Base-by-base conservation (phyloP, 2,113 vertebrate species). In the Zosterops borbonicus region DNA sequence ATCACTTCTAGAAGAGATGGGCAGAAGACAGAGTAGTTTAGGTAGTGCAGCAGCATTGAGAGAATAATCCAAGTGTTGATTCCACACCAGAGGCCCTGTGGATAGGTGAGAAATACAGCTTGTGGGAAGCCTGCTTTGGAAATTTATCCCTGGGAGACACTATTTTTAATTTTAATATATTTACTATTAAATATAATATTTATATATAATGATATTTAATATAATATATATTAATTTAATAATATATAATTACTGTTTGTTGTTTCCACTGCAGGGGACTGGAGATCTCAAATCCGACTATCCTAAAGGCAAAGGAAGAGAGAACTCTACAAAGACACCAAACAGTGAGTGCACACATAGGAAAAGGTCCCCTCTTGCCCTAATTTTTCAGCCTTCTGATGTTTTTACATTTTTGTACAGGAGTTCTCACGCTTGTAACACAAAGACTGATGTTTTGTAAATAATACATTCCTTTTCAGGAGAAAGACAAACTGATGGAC, bases 301-400 rank as follows among this genome's bases (percentile, higher is more conserved):
- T 64, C 42, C 73, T 44, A 59, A 62, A 50, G 25, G 42, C 23
- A 77, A 47, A 83, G 46, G 46, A 35, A 81, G 59, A 53, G 37
- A 67, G 64, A 86, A 39, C n/a, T 70, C 39, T 20, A 1, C 14
- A 28, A 22, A 33, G 23, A 46, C 35, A 27, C 23, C 0, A 0
- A 90, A 18, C 7, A 62, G 82, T 9, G 71, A 83, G 56, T 28
- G 60, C 56, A 89, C 47, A 31, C 11, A 35, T 6, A 47, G n/a
- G 29, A 23, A 25, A 29, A 80, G 19, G 19, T 24, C 12, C 35
- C 25, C 16, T 5, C 3, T 0, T 42, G 42, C 44, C 44, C 44
- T 21, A 10, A 46, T 46, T 46, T 46, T 46, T 46, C 44, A 46
- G 21, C 44, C 44, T 46, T 46, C 44, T 46, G 20, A 46, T 46